These are phyloP conservation scores for Peromyscus eremicus DNA, from an alignment of 2,797 vertebrate species.

Conservation along the genomic window DNA sequence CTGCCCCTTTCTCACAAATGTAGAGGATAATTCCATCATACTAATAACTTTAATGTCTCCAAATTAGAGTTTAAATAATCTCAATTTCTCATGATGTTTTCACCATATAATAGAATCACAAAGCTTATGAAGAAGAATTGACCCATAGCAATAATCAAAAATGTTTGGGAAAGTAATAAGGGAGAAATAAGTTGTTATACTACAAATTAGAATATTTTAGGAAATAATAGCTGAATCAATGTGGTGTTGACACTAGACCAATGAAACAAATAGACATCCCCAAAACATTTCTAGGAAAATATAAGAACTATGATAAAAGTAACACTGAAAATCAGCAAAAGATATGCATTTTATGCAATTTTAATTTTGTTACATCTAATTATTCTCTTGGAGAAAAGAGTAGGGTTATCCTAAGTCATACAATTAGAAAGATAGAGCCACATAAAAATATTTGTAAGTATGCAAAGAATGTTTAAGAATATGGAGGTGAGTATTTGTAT, in stretches of 20 bases:
- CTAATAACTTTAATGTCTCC: background rate
- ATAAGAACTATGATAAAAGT: background rate
- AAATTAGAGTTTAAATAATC: background rate
- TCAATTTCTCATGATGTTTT: background rate
- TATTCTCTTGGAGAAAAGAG: background rate
- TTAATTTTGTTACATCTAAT: background rate
- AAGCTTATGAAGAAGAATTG: background rate
- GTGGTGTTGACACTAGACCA: background rate
- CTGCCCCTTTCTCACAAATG: background rate
- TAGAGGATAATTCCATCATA: background rate
- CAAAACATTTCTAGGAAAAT: background rate
- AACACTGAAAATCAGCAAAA: background rate
- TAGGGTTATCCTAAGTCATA: background rate
- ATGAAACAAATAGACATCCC: background rate
- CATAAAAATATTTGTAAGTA: background rate
- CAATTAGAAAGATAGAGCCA: background rate
- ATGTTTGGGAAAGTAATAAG: background rate
- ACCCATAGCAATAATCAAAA: background rate
- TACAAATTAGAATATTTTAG: background rate
- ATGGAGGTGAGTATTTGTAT: background rate
- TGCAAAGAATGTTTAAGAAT: conserved; percentile 9
- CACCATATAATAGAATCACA: background rate
- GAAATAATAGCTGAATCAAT: background rate
- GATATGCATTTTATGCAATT: background rate
- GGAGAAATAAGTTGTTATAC: background rate